Percentiles rank a stretch among this genome's conserved stretches.
phyloP scores from a whole-genome alignment of 2,113 vertebrate genomes.

The Pachyramphus minor region DNA sequence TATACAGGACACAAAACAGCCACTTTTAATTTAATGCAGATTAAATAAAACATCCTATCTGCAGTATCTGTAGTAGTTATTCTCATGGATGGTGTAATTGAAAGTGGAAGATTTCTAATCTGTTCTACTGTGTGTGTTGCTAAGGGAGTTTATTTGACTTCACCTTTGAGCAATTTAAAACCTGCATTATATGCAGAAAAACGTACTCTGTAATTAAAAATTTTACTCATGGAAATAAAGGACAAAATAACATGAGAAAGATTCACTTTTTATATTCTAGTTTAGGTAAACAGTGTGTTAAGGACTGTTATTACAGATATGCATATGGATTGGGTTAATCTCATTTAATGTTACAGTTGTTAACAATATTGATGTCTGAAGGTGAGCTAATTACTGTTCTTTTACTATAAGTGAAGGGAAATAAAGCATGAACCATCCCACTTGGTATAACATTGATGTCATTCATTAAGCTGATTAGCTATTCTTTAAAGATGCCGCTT shows the following conservation, averaged over 20 bases:
- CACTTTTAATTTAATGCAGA: background rate
- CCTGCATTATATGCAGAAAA: background rate
- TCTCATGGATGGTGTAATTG: background rate
- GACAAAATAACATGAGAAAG: background rate
- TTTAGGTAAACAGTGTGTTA: background rate
- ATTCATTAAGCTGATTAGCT: background rate
- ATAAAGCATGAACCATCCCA: background rate
- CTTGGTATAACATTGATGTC: background rate
- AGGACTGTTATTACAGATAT: background rate
- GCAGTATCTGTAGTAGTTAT: background rate
- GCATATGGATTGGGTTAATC: background rate
- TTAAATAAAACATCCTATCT: background rate
- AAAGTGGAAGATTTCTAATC: background rate
- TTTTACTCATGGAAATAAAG: background rate
- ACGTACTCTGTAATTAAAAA: background rate
- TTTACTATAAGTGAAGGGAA: background rate
- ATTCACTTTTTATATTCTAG: background rate
- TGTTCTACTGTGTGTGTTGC: background rate
- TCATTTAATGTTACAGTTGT: background rate
- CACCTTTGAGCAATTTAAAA: background rate
- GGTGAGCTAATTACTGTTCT: background rate
- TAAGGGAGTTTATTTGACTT: background rate
- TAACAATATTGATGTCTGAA: background rate
- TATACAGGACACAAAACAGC: background rate
- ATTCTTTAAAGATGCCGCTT: background rate